Conservation (phyloP, 2,888 invertebrate genomes). For the Zhengitettix transpicula region DNA sequence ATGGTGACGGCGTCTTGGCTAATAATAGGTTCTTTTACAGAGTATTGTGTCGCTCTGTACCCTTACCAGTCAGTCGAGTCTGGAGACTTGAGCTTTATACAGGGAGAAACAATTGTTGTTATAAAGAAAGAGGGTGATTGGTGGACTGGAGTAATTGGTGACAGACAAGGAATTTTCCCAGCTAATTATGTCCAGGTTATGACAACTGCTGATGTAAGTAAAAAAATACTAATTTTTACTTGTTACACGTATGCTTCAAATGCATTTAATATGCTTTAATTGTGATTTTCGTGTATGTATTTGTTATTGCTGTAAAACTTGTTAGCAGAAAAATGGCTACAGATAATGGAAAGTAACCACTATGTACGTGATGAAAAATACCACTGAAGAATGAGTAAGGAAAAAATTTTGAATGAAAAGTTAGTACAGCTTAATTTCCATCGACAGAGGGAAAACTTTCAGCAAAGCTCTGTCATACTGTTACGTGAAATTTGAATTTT, state of each 20-base stretch:
- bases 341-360: too few species aligned
- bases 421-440: too few species aligned
- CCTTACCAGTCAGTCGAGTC: slow-evolving; percentile 77
- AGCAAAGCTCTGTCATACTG: too few species aligned
- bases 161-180: slow-evolving; percentile 84
- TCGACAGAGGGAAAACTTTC: too few species aligned
- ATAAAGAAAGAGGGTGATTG: slow-evolving; percentile 87
- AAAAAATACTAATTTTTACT: neutral
- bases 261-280: neutral
- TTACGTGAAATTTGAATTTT: too few species aligned
- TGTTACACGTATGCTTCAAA: too few species aligned
- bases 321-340: neutral
- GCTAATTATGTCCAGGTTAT: slow-evolving; percentile 75
- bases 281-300: neutral
- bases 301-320: neutral
- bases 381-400: too few species aligned
- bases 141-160: slow-evolving; percentile 90
- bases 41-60: slow-evolving; percentile 77
- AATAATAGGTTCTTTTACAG: slow-evolving; percentile 21
- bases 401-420: too few species aligned
- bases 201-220: slow-evolving; percentile 4
- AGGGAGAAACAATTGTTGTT: slow-evolving; percentile 73
- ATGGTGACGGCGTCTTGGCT: neutral
- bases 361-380: too few species aligned
- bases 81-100: slow-evolving; percentile 79